Percentiles rank a stretch among this genome's conserved stretches.
Evolutionary conservation across 2,888 invertebrate genomes (phyloP).

Genomic region (Drosophila siamana): DNA sequence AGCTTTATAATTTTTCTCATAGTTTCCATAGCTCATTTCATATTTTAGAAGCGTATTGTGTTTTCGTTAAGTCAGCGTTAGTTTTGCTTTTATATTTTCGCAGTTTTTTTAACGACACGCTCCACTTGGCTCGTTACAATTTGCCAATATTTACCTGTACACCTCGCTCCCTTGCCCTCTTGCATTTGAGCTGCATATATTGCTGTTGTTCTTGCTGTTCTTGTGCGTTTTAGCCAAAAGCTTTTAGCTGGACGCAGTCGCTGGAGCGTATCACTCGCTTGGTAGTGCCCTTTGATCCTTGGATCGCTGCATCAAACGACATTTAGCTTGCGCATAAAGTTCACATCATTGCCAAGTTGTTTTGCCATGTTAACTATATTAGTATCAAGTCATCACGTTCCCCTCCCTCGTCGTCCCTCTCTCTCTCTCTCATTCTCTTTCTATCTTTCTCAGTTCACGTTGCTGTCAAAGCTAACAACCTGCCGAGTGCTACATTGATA

Average conservation of each 20-base stretch:
- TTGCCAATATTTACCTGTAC: conserved; percentile 61
- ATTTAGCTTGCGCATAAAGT: conserved; percentile 75
- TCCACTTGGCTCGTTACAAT: conserved; percentile 59
- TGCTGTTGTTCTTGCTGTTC: conserved; percentile 15
- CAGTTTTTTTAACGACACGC: conserved; percentile 32
- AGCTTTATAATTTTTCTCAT: background rate
- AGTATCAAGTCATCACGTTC: conserved; percentile 27
- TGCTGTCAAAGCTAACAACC: conserved; percentile 16
- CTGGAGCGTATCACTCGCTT: conserved; percentile 52
- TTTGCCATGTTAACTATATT: conserved; percentile 75
- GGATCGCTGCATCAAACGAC: conserved; percentile 66
- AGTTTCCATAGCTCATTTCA: background rate
- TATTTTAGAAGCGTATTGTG: conserved; percentile 5
- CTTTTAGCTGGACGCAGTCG: conserved; percentile 68
- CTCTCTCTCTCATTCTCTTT: too few relatives aligned
- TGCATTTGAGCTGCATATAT: conserved; percentile 7
- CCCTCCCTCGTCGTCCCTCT: background rate
- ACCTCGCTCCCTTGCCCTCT: background rate
- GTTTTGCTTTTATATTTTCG: conserved; percentile 6
- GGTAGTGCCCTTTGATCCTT: conserved; percentile 35
- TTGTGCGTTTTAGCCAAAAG: conserved; percentile 58
- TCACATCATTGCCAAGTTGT: conserved; percentile 67
- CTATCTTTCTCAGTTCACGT: too few relatives aligned
- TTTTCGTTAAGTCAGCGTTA: background rate
- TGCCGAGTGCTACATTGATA: conserved; percentile 59